Conservation (phyloP, 1,140 invertebrate genomes). For the Drosophila neocordata region DNA sequence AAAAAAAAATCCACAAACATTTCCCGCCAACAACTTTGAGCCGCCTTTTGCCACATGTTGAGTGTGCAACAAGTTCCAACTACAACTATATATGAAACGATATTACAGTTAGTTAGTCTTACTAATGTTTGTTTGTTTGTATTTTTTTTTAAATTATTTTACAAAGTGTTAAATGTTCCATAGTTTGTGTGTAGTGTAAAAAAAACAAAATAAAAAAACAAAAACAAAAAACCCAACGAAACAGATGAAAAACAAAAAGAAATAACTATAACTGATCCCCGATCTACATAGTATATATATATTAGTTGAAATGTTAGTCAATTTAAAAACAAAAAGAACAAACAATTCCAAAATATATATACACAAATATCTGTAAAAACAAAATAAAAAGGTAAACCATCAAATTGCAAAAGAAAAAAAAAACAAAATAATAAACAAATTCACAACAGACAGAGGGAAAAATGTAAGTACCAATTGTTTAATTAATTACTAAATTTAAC, state of each 20-base stretch:
- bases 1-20: background rate
- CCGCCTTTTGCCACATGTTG: constrained; percentile 17
- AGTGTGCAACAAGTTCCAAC: constrained; percentile 46
- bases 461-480: background rate
- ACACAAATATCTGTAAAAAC: too few species aligned
- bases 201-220: background rate
- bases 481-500: background rate
- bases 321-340: background rate
- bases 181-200: background rate
- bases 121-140: constrained; percentile 1
- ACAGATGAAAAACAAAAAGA: background rate
- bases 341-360: background rate
- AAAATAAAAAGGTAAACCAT: background rate
- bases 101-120: background rate
- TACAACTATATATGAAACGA: background rate
- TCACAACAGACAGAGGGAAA: background rate
- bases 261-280: background rate
- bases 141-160: background rate
- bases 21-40: background rate
- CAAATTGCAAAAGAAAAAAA: background rate
- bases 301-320: background rate
- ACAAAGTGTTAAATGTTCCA: constrained; percentile 1
- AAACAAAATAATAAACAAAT: background rate
- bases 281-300: too few species aligned
- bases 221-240: constrained; percentile 1